Evolutionary conservation across 1,140 invertebrate genomes (phyloP).

Genomic region (Sitophilus oryzae): DNA sequence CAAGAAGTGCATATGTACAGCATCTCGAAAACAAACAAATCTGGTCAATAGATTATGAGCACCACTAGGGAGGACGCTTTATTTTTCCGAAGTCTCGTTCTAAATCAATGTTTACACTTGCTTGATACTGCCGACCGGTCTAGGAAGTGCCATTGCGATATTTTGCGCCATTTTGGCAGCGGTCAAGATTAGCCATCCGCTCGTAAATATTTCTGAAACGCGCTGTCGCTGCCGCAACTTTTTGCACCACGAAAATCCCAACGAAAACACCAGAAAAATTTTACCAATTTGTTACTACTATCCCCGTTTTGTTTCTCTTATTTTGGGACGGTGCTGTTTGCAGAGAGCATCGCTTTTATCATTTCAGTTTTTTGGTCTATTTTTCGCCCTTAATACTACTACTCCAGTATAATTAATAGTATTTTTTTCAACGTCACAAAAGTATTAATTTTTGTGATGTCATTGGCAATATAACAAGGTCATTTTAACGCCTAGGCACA

Average conservation of each 20-base stretch:
- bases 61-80: constrained; percentile 10
- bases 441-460: too few species aligned
- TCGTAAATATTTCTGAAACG: constrained; percentile 22
- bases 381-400: too few species aligned
- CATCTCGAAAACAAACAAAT: not conserved
- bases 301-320: not conserved
- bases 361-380: too few species aligned
- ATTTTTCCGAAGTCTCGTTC: constrained; percentile 9
- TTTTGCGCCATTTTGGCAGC: constrained; percentile 18
- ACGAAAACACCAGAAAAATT: constrained; percentile 6
- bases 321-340: not conserved
- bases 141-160: constrained; percentile 18
- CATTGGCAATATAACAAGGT: too few species aligned
- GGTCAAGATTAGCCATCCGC: constrained; percentile 21
- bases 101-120: constrained; percentile 23
- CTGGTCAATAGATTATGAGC: not conserved
- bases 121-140: constrained; percentile 16
- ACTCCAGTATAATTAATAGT: too few species aligned
- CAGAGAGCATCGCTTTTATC: not conserved
- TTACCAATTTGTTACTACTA: constrained; percentile 2
- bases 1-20: too few species aligned
- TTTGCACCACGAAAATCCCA: not conserved
- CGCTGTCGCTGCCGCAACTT: constrained; percentile 16
- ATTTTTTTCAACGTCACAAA: too few species aligned
- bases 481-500: too few species aligned